These are phyloP conservation scores for Melipona quadrifasciata DNA, from an alignment of 1,140 invertebrate genomes.

Conservation along the genomic window DNA sequence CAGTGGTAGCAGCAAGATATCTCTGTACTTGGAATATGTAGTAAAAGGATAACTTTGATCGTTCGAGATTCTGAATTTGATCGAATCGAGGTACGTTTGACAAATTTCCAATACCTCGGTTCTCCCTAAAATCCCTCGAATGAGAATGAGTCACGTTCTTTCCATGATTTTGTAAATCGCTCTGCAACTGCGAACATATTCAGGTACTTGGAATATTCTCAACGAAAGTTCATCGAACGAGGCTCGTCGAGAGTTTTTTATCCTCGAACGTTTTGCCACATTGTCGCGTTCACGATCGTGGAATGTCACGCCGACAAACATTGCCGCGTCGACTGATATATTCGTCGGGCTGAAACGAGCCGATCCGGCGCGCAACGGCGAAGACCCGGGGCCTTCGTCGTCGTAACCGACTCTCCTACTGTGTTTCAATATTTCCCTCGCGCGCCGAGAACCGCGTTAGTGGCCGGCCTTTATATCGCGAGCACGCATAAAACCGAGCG, in stretches of 20 bases:
- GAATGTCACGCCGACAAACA: slow-evolving; percentile 22
- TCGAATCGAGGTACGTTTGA: too few relatives aligned
- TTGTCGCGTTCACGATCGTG: slow-evolving; percentile 12
- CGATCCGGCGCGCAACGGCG: slow-evolving; percentile 39
- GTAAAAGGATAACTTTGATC: too few relatives aligned
- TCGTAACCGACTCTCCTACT: slow-evolving; percentile 60
- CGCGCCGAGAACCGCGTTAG: slow-evolving; percentile 38
- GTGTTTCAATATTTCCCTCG: slow-evolving; percentile 64
- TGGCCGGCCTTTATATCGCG: slow-evolving; percentile 58
- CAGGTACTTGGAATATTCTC: not conserved
- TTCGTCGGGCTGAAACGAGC: slow-evolving; percentile 36
- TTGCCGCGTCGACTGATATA: slow-evolving; percentile 42
- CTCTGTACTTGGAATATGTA: too few relatives aligned
- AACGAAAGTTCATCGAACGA: not conserved
- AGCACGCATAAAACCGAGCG: slow-evolving; percentile 47
- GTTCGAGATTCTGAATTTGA: too few relatives aligned
- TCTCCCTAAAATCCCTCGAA: too few relatives aligned
- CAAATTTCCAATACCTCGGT: too few relatives aligned
- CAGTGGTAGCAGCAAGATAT: too few relatives aligned
- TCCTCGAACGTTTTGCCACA: not conserved
- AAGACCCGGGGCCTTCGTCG: slow-evolving; percentile 1
- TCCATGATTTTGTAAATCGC: not conserved
- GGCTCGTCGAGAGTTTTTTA: not conserved
- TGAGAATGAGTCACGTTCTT: not conserved
- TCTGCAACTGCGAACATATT: not conserved